Base-by-base conservation (phyloP, 2,888 invertebrate species). In the Bugula neritina region DNA sequence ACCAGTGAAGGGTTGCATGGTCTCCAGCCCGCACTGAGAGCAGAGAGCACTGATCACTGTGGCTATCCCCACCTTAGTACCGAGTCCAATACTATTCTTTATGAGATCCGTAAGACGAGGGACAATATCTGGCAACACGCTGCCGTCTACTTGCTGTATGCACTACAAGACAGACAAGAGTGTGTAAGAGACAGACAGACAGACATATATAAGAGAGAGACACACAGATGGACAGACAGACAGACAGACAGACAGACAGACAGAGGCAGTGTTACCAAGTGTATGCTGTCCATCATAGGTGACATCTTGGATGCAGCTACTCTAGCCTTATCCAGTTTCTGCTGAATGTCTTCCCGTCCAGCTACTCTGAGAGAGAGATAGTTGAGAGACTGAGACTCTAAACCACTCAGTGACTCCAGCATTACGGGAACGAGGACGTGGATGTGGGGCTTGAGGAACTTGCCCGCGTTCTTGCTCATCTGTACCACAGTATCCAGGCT, bases 401-500 rank as follows among this genome's bases (percentile, higher is more conserved):
- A 91, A 0, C 93, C 92, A 77, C 84, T 85, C 73, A 85, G 81
- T 5, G 94, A 92, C 79, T 90, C 90, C 69, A 95, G 86, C 71
- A 96, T 85, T 10, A 93, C 92, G 0, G 93, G 92, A 75, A 94
- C 91, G 71, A 96, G 85, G 70, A 89, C 88, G 0, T 90, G 87
- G 71, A 95, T 86, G 85, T 93, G 93, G 0, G 93, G 92, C 74
- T 90, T 91, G 21, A 94, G 87, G 72, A 91, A 87, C 1, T 87
- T 87, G 0, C 93, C 84, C 1, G 93, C 93, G 1, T 90, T 89
- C 21, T 90, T 89, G 70, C 94, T 92, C 79, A 95, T 87, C 81
- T 93, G 91, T 0, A 94, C 90, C 57, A 95, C 89, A 1, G 93
- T 92, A 83, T 90, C 90, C 78, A 96, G 86, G 80, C 93, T 92